Percentiles rank a stretch among this genome's conserved stretches.
phyloP scores from a whole-genome alignment of 2,888 invertebrate genomes.

The Drymonia ruficornis region DNA sequence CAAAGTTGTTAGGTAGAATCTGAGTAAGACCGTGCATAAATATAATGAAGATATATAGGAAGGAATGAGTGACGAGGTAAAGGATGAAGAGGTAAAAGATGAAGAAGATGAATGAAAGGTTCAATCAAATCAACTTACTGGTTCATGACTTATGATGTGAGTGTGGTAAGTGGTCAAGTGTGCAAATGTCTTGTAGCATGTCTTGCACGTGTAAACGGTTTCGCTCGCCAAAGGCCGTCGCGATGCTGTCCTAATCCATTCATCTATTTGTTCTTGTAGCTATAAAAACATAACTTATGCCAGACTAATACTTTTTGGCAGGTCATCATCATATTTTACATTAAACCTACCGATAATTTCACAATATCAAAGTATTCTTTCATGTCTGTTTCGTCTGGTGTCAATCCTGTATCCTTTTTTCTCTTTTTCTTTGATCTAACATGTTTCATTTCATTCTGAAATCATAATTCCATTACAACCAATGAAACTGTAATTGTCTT shows the following conservation, averaged over 20 bases:
- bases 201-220: constrained; percentile 31
- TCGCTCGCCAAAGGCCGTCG: constrained; percentile 16
- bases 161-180: constrained; percentile 27
- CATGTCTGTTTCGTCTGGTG: constrained; percentile 32
- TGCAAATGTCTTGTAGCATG: constrained; percentile 38
- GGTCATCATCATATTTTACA: too few relatives aligned
- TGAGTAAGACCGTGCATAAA: too few relatives aligned
- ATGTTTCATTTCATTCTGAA: constrained; percentile 11
- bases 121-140: constrained; percentile 30
- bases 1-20: too few relatives aligned
- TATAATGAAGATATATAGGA: too few relatives aligned
- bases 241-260: constrained; percentile 31
- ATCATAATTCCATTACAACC: neutral
- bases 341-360: constrained; percentile 33
- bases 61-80: too few relatives aligned
- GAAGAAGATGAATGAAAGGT: too few relatives aligned
- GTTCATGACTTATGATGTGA: constrained; percentile 34
- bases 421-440: constrained; percentile 6
- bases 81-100: too few relatives aligned
- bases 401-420: constrained; percentile 16
- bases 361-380: constrained; percentile 35
- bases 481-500: neutral
- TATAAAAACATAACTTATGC: constrained; percentile 11
- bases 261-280: constrained; percentile 41
- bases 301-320: too few relatives aligned